Evolutionary conservation across 2,888 invertebrate species (phyloP).

Genomic region (Tryphoninae sp.): DNA sequence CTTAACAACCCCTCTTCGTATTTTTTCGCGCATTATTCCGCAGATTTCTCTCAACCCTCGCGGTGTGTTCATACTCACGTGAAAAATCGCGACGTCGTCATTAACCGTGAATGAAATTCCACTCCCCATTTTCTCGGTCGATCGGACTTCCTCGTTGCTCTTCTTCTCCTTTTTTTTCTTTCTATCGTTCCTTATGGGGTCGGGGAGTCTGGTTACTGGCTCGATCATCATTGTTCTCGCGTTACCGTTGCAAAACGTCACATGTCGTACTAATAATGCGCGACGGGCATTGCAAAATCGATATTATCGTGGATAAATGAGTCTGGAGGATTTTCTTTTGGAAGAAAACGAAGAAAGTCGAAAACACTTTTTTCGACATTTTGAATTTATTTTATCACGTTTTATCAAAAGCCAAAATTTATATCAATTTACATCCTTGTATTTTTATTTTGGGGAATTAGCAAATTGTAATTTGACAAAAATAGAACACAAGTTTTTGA

Average conservation of each 20-base stretch:
- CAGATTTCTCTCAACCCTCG: not conserved
- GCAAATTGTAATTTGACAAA: too few relatives aligned
- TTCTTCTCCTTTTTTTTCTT: slow-evolving; percentile 6
- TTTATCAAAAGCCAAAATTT: too few relatives aligned
- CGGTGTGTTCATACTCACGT: slow-evolving; percentile 3
- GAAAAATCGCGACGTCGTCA: slow-evolving; percentile 22
- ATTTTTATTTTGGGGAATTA: too few relatives aligned
- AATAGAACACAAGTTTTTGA: too few relatives aligned
- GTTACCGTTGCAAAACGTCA: not conserved
- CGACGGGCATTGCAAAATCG: not conserved
- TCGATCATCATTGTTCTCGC: not conserved
- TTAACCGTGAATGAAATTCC: slow-evolving; percentile 36
- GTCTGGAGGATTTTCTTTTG: too few relatives aligned
- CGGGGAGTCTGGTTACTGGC: not conserved
- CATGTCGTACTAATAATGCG: not conserved
- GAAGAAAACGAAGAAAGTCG: too few relatives aligned
- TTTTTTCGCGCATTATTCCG: slow-evolving; percentile 21
- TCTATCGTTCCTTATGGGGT: not conserved
- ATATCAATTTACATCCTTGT: too few relatives aligned
- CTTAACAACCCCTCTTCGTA: too few relatives aligned
- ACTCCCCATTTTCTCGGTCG: not conserved
- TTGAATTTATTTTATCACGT: too few relatives aligned
- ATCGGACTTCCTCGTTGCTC: not conserved
- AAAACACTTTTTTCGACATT: too few relatives aligned
- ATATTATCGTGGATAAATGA: not conserved